Percentiles rank a stretch among this genome's conserved stretches.
Conservation (phyloP, 2,113 vertebrate genomes). For the Nestor notabilis region DNA sequence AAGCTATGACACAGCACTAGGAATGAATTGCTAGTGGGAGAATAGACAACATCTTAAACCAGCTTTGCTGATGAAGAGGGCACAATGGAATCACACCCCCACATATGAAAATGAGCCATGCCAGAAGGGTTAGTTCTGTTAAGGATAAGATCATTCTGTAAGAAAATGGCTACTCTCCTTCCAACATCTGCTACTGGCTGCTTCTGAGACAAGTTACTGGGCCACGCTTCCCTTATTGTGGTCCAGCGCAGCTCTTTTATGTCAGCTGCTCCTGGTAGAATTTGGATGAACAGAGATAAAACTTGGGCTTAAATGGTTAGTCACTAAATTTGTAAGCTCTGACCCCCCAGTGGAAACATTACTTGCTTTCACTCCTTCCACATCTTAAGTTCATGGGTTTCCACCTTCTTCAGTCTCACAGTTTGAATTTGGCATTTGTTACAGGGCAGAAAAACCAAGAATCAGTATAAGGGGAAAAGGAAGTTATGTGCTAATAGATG, state of each 20-base stretch:
- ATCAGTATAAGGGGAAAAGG: not conserved
- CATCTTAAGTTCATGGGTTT: not conserved
- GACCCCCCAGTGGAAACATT: not conserved
- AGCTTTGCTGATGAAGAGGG: not conserved
- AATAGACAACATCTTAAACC: not conserved
- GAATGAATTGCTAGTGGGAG: not conserved
- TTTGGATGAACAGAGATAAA: not conserved
- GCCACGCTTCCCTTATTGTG: not conserved
- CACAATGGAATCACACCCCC: not conserved
- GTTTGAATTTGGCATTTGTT: not conserved
- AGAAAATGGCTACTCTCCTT: not conserved
- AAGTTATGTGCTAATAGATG: not conserved
- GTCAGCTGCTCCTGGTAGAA: not conserved
- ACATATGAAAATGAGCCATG: not conserved
- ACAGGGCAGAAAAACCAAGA: not conserved
- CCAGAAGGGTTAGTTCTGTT: not conserved
- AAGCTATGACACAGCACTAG: not conserved
- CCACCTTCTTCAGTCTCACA: not conserved
- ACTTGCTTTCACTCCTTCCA: not conserved
- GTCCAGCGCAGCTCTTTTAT: not conserved
- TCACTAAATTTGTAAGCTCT: not conserved
- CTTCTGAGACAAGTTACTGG: not conserved
- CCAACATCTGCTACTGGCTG: not conserved
- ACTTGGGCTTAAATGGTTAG: not conserved
- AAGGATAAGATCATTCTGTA: not conserved